These are phyloP conservation scores for Xiphias gladius DNA, from an alignment of 2,113 vertebrate genomes.

Conservation along the genomic window DNA sequence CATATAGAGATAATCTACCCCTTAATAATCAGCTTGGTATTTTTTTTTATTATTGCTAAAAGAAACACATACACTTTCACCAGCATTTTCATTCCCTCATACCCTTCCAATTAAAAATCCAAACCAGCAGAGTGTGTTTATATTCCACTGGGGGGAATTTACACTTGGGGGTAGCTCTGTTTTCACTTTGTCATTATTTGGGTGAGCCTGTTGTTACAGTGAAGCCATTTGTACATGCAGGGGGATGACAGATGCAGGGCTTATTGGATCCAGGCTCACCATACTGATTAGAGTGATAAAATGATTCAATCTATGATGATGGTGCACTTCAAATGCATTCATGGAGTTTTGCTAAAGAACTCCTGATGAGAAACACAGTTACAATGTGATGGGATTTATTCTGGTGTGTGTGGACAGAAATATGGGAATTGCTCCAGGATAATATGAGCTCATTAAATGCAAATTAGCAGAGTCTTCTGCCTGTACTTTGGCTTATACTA, in stretches of 20 bases:
- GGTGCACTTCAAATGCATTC: constrained; percentile 34
- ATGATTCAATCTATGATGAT: constrained; percentile 36
- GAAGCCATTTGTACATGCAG: constrained; percentile 26
- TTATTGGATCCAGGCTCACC: constrained; percentile 64
- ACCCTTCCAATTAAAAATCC: constrained; percentile 29
- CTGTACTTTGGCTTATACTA: not conserved
- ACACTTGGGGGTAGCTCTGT: constrained; percentile 46
- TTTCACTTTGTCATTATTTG: constrained; percentile 64
- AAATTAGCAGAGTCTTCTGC: constrained; percentile 21
- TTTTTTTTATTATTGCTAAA: no score
- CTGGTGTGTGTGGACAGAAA: not conserved
- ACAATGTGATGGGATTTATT: constrained; percentile 5
- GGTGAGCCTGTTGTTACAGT: constrained; percentile 35
- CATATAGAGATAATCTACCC: not conserved
- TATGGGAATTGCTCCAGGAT: constrained; percentile 10
- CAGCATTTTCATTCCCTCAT: not conserved
- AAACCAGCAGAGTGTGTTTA: constrained; percentile 48
- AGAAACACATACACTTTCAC: not conserved
- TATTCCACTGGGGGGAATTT: constrained; percentile 48
- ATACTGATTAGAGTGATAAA: constrained; percentile 57
- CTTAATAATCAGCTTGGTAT: not conserved
- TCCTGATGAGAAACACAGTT: constrained; percentile 29
- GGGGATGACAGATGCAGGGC: constrained; percentile 26
- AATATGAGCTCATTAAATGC: constrained; percentile 39
- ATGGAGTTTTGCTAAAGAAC: constrained; percentile 42